These are phyloP conservation scores for Pachypanchax playfairii DNA, from an alignment of 2,113 vertebrate species.

Conservation along the genomic window DNA sequence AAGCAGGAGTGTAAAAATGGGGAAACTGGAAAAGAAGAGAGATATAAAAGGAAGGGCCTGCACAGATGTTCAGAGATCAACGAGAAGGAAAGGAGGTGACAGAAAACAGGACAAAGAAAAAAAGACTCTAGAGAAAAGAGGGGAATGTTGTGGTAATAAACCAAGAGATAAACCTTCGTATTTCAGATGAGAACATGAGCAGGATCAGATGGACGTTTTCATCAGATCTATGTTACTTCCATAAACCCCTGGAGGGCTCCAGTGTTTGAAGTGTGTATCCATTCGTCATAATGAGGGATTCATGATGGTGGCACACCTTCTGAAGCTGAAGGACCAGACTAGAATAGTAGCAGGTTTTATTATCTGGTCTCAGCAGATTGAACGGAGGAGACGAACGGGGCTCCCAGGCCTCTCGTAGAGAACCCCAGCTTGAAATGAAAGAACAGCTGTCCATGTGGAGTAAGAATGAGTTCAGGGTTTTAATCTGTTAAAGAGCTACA, in stretches of 20 bases:
- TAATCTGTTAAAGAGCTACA: too few species aligned
- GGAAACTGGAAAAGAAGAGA: not conserved
- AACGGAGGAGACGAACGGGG: too few species aligned
- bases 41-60: not conserved
- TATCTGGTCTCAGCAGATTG: too few species aligned
- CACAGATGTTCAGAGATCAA: not conserved
- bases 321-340: conserved; percentile 42
- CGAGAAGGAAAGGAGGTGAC: not conserved
- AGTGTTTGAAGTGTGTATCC: conserved; percentile 38
- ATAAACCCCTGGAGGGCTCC: not conserved
- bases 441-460: too few species aligned
- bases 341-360: too few species aligned
- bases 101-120: too few species aligned
- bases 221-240: not conserved
- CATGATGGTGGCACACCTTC: conserved; percentile 53
- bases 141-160: too few species aligned
- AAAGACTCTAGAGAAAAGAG: not conserved
- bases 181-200: not conserved
- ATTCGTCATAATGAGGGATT: conserved; percentile 60
- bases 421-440: too few species aligned
- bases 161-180: too few species aligned
- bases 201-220: not conserved
- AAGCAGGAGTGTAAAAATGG: not conserved
- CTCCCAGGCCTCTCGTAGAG: too few species aligned
- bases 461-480: too few species aligned